Conservation (phyloP, 1,140 invertebrate genomes). For the Reticulitermes speratus region DNA sequence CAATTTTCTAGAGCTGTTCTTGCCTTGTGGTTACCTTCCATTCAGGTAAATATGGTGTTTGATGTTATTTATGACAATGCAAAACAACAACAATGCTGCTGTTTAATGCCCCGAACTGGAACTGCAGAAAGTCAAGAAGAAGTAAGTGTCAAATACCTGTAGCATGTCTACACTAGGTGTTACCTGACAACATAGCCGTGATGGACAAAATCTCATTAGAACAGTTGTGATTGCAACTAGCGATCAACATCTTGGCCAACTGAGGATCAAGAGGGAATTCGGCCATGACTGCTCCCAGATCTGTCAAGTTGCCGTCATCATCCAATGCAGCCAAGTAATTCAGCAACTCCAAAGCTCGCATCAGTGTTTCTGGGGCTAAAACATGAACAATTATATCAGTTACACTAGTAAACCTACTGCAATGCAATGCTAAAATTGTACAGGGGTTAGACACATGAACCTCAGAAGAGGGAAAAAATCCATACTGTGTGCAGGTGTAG, state of each 20-base stretch:
- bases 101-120: too few species aligned
- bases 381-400: slow-evolving; percentile 32
- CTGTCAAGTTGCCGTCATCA: slow-evolving; percentile 94
- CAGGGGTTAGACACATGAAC: background rate
- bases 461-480: too few species aligned
- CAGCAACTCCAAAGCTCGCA: slow-evolving; percentile 95
- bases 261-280: slow-evolving; percentile 99
- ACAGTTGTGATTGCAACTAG: slow-evolving; percentile 95
- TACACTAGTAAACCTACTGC: background rate
- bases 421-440: background rate
- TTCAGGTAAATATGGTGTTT: too few species aligned
- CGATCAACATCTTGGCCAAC: slow-evolving; percentile 98
- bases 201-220: slow-evolving; percentile 99
- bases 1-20: too few species aligned
- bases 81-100: too few species aligned
- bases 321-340: slow-evolving; percentile 97
- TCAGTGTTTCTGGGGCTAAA: slow-evolving; percentile 97
- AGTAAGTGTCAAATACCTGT: background rate
- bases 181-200: slow-evolving; percentile 99
- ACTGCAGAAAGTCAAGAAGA: too few species aligned
- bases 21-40: too few species aligned
- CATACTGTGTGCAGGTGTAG: too few species aligned
- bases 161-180: slow-evolving; percentile 39
- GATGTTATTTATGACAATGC: too few species aligned
- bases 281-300: slow-evolving; percentile 98